Conservation (phyloP, 2,797 vertebrate genomes). For the Octomys mimax region DNA sequence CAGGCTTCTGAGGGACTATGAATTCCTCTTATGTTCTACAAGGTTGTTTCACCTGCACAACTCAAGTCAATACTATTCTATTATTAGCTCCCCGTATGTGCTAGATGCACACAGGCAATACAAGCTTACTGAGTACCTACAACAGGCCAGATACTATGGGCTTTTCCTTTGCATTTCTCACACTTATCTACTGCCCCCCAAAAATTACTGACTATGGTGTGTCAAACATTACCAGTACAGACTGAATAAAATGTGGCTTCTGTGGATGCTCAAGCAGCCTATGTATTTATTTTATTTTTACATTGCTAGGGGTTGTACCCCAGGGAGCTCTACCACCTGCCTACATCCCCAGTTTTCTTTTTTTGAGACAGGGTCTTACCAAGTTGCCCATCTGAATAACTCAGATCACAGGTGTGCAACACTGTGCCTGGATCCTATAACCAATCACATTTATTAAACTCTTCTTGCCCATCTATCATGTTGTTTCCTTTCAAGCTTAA, state of each 20-base stretch:
- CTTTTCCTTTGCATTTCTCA: background rate
- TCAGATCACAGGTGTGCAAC: background rate
- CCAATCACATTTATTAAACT: conserved; percentile 36
- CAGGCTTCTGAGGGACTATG: background rate
- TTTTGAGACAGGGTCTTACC: background rate
- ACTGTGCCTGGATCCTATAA: background rate
- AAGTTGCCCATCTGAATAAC: background rate
- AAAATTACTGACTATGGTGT: background rate
- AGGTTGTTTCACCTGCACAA: background rate
- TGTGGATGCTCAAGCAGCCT: background rate
- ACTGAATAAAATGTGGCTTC: background rate
- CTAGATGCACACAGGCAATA: background rate
- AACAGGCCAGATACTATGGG: background rate
- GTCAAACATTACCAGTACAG: background rate
- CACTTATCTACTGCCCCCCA: background rate
- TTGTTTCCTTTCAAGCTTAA: conserved; percentile 48
- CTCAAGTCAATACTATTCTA: background rate
- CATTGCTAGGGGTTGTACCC: background rate
- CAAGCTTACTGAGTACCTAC: background rate
- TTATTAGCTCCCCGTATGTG: background rate
- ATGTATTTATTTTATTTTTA: background rate
- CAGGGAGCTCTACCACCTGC: background rate
- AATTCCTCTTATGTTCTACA: background rate
- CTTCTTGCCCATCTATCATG: background rate
- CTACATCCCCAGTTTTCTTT: background rate